Evolutionary conservation across 2,797 vertebrate genomes (phyloP).

Genomic region (Xiphophorus birchmanni): DNA sequence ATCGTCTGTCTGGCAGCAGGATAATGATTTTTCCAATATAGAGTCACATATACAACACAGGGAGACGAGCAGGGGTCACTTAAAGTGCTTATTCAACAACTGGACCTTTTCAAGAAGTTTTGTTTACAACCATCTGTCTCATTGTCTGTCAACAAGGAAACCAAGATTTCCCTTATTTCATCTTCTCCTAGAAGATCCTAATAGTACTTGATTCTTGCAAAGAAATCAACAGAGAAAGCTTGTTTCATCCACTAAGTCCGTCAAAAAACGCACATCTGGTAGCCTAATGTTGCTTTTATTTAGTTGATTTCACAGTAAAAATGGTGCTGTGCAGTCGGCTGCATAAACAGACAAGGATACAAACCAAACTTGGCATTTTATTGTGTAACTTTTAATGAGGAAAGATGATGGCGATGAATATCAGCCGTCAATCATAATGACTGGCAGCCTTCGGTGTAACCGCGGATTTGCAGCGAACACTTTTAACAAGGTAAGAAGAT

Average conservation of each 20-base stretch:
- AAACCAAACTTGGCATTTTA: too few species aligned
- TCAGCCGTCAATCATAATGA: too few species aligned
- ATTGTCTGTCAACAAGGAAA: neutral
- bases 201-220: neutral
- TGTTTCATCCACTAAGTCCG: neutral
- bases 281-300: too few species aligned
- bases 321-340: too few species aligned
- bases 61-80: neutral
- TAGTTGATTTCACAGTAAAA: too few species aligned
- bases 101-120: neutral
- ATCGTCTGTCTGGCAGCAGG: neutral
- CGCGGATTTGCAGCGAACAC: too few species aligned
- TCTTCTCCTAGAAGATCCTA: neutral
- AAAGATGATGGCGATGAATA: too few species aligned
- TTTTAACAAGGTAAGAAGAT: too few species aligned
- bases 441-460: too few species aligned
- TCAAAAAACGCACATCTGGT: too few species aligned
- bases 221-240: neutral
- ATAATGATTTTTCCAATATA: conserved; percentile 10
- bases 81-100: conserved; percentile 1
- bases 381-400: too few species aligned
- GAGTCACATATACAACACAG: neutral
- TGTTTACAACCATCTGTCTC: neutral
- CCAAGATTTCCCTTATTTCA: neutral
- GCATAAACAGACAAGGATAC: too few species aligned